A percentile compares a stretch with the other conserved stretches of the same genome.
phyloP scores from a whole-genome alignment of 2,113 vertebrate species.

The Sitta europaea region DNA sequence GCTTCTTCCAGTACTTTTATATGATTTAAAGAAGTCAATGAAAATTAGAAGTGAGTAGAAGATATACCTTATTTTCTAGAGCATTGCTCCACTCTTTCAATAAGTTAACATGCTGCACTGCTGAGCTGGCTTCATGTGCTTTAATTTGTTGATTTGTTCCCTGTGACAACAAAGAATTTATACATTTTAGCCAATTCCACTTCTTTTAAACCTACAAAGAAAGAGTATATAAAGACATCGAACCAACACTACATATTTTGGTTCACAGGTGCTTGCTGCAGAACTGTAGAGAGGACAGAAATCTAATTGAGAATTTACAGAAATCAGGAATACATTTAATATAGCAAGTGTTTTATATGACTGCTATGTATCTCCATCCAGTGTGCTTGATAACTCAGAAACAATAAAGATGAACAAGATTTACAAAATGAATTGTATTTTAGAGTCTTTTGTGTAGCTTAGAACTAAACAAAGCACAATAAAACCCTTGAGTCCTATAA shows the following conservation, averaged over 20 bases:
- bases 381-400: not conserved
- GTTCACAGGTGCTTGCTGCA: not conserved
- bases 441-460: not conserved
- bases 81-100: conserved; percentile 87
- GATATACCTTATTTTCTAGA: conserved; percentile 88
- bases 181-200: conserved; percentile 33
- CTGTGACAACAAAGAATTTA: conserved; percentile 75
- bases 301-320: not conserved
- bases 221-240: conserved; percentile 26
- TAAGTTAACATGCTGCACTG: conserved; percentile 90
- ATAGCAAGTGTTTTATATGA: conserved; percentile 1
- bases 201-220: conserved; percentile 7
- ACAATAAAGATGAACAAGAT: conserved; percentile 11
- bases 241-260: conserved; percentile 33
- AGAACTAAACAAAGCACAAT: conserved; percentile 32
- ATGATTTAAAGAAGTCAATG: conserved; percentile 17
- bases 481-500: not conserved
- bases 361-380: conserved; percentile 18
- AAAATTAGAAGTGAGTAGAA: conserved; percentile 37
- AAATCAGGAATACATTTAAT: conserved; percentile 30
- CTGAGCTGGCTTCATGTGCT: conserved; percentile 88
- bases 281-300: not conserved
- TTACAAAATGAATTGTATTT: conserved; percentile 21
- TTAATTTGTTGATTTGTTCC: conserved; percentile 93
- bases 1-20: not conserved